Evolutionary conservation across 35 echinoderm and acorn worm species (phyloP).

Genomic region (Lytechinus pictus): DNA sequence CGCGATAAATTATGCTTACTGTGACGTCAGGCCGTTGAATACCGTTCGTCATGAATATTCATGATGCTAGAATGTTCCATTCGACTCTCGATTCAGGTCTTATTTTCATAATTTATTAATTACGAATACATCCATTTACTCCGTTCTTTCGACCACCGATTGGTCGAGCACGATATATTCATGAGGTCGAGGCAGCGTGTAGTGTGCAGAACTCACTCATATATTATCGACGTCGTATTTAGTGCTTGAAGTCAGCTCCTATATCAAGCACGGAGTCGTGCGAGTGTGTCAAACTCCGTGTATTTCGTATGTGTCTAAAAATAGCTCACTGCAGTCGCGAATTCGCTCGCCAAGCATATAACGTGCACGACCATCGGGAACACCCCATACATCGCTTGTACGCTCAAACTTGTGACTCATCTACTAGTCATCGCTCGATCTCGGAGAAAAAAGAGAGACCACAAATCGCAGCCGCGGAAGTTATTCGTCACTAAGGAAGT

Average conservation of each 20-base stretch:
- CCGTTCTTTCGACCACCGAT: background rate
- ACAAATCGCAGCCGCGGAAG: background rate
- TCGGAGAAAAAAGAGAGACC: background rate
- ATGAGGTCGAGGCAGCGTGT: background rate
- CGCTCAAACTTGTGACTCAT: conserved; percentile 28
- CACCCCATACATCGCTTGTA: conserved; percentile 36
- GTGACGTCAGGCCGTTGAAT: conserved; percentile 14
- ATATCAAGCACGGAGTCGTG: background rate
- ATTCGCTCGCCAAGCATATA: background rate
- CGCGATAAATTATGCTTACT: background rate
- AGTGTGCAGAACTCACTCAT: background rate
- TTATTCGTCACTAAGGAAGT: conserved; percentile 53
- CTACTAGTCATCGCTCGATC: background rate
- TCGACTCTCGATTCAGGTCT: background rate
- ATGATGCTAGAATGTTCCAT: conserved; percentile 18
- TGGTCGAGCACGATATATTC: background rate
- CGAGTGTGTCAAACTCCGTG: background rate
- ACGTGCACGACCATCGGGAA: background rate
- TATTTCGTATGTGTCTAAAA: conserved; percentile 5
- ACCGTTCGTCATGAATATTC: background rate
- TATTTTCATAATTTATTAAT: background rate
- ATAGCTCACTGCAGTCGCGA: background rate
- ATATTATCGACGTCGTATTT: conserved; percentile 34
- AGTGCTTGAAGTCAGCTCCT: conserved; percentile 28
- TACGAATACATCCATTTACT: background rate